A percentile compares a stretch with the other conserved stretches of the same genome.
phyloP scores from a whole-genome alignment of 2,113 vertebrate species.

The Heterocephalus glaber region DNA sequence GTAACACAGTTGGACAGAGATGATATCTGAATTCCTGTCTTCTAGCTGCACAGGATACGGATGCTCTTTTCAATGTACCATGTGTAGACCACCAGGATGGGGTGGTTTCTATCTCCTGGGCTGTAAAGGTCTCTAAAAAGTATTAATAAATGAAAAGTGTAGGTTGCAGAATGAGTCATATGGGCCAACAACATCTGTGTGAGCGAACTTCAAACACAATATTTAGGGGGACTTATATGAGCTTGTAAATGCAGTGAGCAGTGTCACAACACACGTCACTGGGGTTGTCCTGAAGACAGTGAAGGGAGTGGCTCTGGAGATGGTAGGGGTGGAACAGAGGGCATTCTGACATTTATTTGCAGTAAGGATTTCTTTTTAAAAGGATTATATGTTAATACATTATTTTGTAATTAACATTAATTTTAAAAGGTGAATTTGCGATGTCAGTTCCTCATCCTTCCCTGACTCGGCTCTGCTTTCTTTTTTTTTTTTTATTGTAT shows the following conservation, averaged over 20 bases:
- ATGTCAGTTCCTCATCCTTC: not conserved
- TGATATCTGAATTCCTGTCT: not conserved
- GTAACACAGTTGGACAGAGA: not conserved
- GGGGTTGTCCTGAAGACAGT: not conserved
- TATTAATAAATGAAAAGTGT: not conserved
- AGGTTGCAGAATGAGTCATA: not conserved
- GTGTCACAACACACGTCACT: not conserved
- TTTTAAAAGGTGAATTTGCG: not conserved
- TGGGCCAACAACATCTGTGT: not conserved
- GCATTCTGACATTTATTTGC: not conserved
- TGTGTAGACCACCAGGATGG: not conserved
- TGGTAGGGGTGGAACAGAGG: not conserved
- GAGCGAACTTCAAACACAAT: not conserved
- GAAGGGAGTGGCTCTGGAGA: not conserved
- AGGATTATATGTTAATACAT: not conserved
- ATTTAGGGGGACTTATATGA: not conserved
- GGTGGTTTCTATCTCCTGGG: not conserved
- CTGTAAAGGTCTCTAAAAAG: not conserved
- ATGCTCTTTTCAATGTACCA: not conserved
- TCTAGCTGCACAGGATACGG: not conserved
- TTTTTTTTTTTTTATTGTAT: too few relatives aligned
- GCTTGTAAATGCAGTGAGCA: not conserved
- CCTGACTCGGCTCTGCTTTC: not conserved
- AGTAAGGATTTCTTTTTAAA: not conserved
- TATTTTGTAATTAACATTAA: not conserved